Percentiles rank a stretch among this genome's conserved stretches.
phyloP scores from a whole-genome alignment of 2,113 vertebrate species.

The Nothoprocta pentlandii region DNA sequence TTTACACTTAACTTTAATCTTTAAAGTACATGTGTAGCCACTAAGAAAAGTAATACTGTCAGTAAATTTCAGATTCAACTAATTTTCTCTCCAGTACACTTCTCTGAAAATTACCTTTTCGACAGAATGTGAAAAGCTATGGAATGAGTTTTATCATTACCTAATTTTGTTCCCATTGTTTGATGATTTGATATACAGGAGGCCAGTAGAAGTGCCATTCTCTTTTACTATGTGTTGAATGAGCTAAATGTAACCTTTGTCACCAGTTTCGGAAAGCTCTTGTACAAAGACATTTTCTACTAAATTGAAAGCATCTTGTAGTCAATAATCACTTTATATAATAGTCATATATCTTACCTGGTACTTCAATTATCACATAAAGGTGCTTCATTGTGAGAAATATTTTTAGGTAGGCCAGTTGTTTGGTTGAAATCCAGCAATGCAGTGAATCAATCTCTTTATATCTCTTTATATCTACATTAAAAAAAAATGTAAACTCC shows the following conservation, averaged over 20 bases:
- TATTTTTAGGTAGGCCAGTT: constrained; percentile 25
- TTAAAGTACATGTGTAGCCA: background rate
- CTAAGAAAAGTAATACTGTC: background rate
- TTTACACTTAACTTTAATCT: background rate
- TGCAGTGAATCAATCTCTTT: constrained; percentile 13
- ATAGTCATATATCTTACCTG: constrained; percentile 36
- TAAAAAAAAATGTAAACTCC: background rate
- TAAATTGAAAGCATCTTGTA: constrained; percentile 51
- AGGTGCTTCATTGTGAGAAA: constrained; percentile 42
- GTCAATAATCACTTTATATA: constrained; percentile 72
- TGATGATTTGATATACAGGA: background rate
- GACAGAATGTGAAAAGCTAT: background rate
- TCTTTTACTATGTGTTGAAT: constrained; percentile 18
- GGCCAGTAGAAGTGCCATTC: background rate
- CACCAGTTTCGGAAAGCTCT: constrained; percentile 32
- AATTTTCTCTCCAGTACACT: background rate
- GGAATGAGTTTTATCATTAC: background rate
- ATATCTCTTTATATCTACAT: background rate
- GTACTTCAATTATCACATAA: constrained; percentile 54
- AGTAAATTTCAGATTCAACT: background rate
- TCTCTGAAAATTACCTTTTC: background rate
- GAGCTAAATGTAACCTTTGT: constrained; percentile 49
- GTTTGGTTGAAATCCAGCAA: constrained; percentile 41
- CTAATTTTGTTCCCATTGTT: background rate
- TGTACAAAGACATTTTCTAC: constrained; percentile 48